phyloP scores from a whole-genome alignment of 2,888 invertebrate genomes.

The Ditula angustiorana region DNA sequence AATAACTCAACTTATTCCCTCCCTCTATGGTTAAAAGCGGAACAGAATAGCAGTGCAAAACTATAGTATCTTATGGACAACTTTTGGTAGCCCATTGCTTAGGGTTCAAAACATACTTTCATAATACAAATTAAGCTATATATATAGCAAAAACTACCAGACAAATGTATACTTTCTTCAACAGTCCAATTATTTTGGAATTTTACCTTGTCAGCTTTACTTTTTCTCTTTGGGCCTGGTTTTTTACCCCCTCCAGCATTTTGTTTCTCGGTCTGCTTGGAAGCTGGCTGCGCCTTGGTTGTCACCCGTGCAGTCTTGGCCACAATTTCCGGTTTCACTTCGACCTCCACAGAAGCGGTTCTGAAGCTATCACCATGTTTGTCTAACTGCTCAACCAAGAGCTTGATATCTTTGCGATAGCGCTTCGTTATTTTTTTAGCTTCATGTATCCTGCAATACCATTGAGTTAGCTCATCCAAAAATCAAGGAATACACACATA shows the following conservation, averaged over 20 bases:
- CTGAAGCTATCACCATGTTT: constrained; percentile 89
- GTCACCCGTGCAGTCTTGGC: constrained; percentile 56
- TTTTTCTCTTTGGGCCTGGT: constrained; percentile 84
- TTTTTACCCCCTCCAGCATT: constrained; percentile 65
- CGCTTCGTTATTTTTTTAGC: constrained; percentile 89
- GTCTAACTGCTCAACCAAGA: constrained; percentile 88
- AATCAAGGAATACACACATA: constrained; percentile 45
- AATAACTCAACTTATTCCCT: too few relatives aligned
- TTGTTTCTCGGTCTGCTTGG: constrained; percentile 70
- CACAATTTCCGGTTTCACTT: constrained; percentile 69
- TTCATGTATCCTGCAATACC: constrained; percentile 87
- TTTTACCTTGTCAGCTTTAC: constrained; percentile 85
- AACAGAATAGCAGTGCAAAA: too few relatives aligned
- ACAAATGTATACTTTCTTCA: too few relatives aligned
- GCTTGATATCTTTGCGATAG: constrained; percentile 88
- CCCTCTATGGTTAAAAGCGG: too few relatives aligned
- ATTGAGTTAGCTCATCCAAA: constrained; percentile 46
- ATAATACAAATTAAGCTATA: background rate
- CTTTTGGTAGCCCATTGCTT: too few relatives aligned
- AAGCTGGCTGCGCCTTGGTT: constrained; percentile 58
- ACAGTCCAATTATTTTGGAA: too few relatives aligned
- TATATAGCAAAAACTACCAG: too few relatives aligned
- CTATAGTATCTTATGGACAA: too few relatives aligned
- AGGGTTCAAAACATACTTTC: background rate
- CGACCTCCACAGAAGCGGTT: constrained; percentile 86